Percentiles rank a stretch among this genome's conserved stretches.
Conservation (phyloP, 2,888 invertebrate genomes). For the Diarsia mendica region DNA sequence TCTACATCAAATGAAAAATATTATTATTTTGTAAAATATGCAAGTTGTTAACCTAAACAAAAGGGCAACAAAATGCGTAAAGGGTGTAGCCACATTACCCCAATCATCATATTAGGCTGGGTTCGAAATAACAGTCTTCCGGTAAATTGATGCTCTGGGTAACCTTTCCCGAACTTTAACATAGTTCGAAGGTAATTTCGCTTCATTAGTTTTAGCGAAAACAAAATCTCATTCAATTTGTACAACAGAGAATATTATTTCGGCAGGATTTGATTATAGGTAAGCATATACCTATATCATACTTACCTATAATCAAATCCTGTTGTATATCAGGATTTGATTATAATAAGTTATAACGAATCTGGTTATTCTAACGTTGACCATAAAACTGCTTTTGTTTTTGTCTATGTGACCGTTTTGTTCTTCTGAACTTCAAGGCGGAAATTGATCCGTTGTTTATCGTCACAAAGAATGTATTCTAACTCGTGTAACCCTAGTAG, state of each 20-base stretch:
- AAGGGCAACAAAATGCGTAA: slow-evolving; percentile 43
- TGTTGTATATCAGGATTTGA: too few species aligned
- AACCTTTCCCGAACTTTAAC: slow-evolving; percentile 49
- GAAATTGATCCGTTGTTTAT: not conserved
- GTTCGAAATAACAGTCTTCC: slow-evolving; percentile 48
- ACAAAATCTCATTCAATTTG: slow-evolving; percentile 57
- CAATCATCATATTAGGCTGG: slow-evolving; percentile 56
- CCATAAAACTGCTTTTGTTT: not conserved
- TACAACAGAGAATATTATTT: not conserved
- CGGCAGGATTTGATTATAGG: not conserved
- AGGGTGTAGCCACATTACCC: slow-evolving; percentile 54
- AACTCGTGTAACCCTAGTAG: too few species aligned
- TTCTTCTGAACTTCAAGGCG: not conserved
- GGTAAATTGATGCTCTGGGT: slow-evolving; percentile 48
- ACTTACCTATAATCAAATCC: too few species aligned
- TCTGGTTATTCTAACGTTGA: not conserved
- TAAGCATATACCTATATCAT: too few species aligned
- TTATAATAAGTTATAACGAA: not conserved
- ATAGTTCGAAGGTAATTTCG: slow-evolving; percentile 53
- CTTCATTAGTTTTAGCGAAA: slow-evolving; percentile 52
- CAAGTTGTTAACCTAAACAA: slow-evolving; percentile 55
- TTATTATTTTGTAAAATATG: slow-evolving; percentile 49
- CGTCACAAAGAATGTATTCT: too few species aligned
- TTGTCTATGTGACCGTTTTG: not conserved
- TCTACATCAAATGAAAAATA: slow-evolving; percentile 36